Base-by-base conservation (phyloP, 1,140 invertebrate genomes). In the Zophobas morio region DNA sequence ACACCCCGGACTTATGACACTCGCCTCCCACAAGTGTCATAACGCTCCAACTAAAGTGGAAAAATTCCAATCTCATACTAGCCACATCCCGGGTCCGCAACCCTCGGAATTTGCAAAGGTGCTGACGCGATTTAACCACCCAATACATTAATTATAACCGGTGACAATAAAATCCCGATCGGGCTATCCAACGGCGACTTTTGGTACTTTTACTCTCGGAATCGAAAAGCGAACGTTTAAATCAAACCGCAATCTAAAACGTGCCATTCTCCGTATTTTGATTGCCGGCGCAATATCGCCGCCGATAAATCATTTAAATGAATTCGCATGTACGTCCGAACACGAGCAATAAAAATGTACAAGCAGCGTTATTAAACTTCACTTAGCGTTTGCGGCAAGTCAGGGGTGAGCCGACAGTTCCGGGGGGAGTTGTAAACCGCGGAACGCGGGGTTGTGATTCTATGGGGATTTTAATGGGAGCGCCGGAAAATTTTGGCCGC, bases 341-440 rank as follows among this genome's bases (percentile, higher is more conserved):
- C 42, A 46, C 6, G 36, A 33, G 60, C 60, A 66, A 66, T 66
- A 66, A 66, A 66, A 66, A 66, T 46, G 60, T 66, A 66, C 60
- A 66, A 40, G 60, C 60, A 46, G 60, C 60, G 60, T 66, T 66
- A 66, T 66, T 66, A 66, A 66, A 66, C 60, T 66, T 66, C 60
- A 66, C 60, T 66, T 66, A 66, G 60, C 60, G 39, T 47, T 42
- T 66, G 60, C 6, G 39, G 60, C 39, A 66, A 66, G 60, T 66
- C 39, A 40, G 42, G 60, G 60, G 60, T 8, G 37, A 39, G 39
- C 4, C n/a, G 49, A 5, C 3, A 20, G 49, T 4, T 51, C 49
- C 42, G 42, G 49, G 49, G 49, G 49, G 49, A 51, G 49, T 51
- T 20, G 49, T 33, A 33, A 40, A 42, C 60, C 60, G 39, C 60